Base-by-base conservation (phyloP, 2,888 invertebrate species). In the Cynaeus angustus region DNA sequence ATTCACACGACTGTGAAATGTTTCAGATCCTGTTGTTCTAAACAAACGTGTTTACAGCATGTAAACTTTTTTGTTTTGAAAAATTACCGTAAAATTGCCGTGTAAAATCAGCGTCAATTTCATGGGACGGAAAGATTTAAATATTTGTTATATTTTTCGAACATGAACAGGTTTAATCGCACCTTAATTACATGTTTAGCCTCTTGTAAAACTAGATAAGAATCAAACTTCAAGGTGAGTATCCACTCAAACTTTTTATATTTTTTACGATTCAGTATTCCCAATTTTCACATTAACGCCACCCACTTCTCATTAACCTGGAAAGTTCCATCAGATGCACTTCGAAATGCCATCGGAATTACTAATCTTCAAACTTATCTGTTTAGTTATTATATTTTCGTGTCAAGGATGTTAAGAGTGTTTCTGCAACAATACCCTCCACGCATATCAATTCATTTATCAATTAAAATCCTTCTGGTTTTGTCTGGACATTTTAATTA, bases 151-250 rank as follows among this genome's bases (percentile, higher is more conserved):
- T 7, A 64, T 64, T 64, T 52, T 52, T 64, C 21, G 28, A 52
- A 12, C 62, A 61, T 21, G 52, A 55, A 66, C 61, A 53, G 70
- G 66, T 70, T 66, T 70, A 66, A 66, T 66, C 62, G 50, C 56
- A 43, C 56, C 70, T 66, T 70, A 66, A 62, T 66, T 70, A 55
- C 58, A 66, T 66, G 46, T 45, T 50, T 64, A 64, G 52, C 48
- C 56, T 61, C 55, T 62, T 62, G 62, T 67, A 37, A 70, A 67
- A 70, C 38, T 67, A 67, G 66, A 70, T 67, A 70, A 67, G 55
- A 70, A 70, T 70, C 66, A 38, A 21, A 16, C 52, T 53, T 70
- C 70, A 70, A 70, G 67, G 62, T 67, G 56, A 70, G 50, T 59
- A 16, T 50, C 37, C 38, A 38, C n/a, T 21, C 37, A 55, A 21